Conservation (phyloP, 2,888 invertebrate species). For the Eugnorisma glareosa region DNA sequence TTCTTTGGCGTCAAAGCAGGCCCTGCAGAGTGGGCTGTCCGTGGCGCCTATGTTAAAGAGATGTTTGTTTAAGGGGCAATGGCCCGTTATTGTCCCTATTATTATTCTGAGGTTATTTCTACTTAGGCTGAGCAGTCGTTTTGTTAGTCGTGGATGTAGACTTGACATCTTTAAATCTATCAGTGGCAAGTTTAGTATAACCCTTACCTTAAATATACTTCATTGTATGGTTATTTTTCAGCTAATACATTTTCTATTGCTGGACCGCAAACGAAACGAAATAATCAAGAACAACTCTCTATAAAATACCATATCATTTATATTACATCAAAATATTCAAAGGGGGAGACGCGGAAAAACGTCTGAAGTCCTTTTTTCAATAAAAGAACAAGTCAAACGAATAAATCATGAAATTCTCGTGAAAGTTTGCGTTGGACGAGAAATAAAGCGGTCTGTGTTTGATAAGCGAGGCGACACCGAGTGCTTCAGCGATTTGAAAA, state of each 20-base stretch:
- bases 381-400: conserved; percentile 67
- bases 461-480: conserved; percentile 53
- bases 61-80: no score
- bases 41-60: no score
- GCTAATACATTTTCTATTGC: background rate
- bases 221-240: background rate
- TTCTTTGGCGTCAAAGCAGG: no score
- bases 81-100: no score
- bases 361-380: conserved; percentile 63
- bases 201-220: background rate
- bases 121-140: no score
- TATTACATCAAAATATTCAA: conserved; percentile 55
- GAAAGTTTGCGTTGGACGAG: conserved; percentile 65
- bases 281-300: conserved; percentile 18
- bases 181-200: background rate
- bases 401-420: conserved; percentile 71
- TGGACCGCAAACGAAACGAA: background rate
- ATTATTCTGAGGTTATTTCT: no score
- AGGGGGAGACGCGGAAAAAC: conserved; percentile 51
- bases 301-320: conserved; percentile 17
- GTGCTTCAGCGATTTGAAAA: conserved; percentile 55
- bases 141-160: no score
- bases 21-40: no score
- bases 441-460: conserved; percentile 56
- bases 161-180: background rate